These are phyloP conservation scores for Squalus acanthias DNA, from an alignment of 2,797 vertebrate genomes.

Conservation along the genomic window DNA sequence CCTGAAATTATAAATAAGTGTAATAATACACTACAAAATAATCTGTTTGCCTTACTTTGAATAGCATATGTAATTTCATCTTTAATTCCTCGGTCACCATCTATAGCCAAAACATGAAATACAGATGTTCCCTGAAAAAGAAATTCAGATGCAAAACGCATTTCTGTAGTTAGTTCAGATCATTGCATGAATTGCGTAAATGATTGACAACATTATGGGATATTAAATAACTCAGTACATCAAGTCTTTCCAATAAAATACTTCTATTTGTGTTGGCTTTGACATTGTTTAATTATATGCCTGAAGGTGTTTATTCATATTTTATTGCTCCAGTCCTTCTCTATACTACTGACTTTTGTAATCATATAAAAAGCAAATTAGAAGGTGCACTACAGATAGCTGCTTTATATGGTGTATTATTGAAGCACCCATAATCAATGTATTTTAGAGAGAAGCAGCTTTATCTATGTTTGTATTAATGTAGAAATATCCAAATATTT, in stretches of 20 bases:
- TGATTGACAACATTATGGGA: not conserved
- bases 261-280: not conserved
- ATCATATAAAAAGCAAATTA: not conserved
- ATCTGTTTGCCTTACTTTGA: constrained; percentile 58
- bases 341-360: not conserved
- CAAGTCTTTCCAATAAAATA: not conserved
- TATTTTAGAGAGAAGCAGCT: not conserved
- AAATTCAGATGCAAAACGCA: constrained; percentile 8
- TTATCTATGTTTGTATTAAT: not conserved
- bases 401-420: not conserved
- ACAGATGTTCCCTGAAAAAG: constrained; percentile 59
- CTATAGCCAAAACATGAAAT: constrained; percentile 65
- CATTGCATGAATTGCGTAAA: not conserved
- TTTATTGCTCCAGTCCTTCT: not conserved
- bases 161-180: not conserved
- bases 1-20: not conserved
- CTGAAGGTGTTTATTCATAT: not conserved
- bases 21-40: not conserved
- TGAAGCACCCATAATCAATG: not conserved
- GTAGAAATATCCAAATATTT: not conserved
- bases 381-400: not conserved
- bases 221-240: not conserved
- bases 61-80: constrained; percentile 66
- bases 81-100: constrained; percentile 72
- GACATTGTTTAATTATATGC: not conserved